Evolutionary conservation across 2,113 vertebrate genomes (phyloP), one percentile per base, ranked within the genome.

Genomic region (Condylura cristata): DNA sequence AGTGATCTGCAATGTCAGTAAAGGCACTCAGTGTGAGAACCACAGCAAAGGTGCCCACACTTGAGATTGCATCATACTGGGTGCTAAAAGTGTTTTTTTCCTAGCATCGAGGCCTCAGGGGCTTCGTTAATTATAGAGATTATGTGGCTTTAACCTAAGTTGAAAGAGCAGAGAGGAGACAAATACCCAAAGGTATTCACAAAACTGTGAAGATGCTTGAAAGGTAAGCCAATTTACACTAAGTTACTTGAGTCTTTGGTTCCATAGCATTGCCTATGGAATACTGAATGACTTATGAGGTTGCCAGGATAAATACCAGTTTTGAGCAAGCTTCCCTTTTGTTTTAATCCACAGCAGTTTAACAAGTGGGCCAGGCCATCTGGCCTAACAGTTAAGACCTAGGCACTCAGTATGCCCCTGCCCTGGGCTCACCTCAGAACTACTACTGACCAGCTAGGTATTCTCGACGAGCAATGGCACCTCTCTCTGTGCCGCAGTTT

Each of bases 211-310:
- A 89, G 88, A 44, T 92, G 70, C 82, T 90, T 90, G 86, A 61
- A 86, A 86, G 75, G 58, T 66, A 87, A 93, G 92, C 86, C 66
- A 11, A 71, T 80, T 90, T 60, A 74, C 39, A 68, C 60, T 28
- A 51, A 16, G 37, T 82, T 66, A 76, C 32, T 18, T 39, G 83
- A 82, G 22, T 81, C 76, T 66, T 61, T 14, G 32, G 68, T 90
- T 82, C 61, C 66, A 32, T 24, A 44, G 88, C 86, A 95, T 74
- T 90, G 88, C 58, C 90, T 88, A 26, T 89, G n/a, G n/a, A n/a
- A 79, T 32, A 63, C 0, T n/a, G 39, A 70, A 70, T 92, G 63
- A 46, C 48, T 85, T 51, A 6, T 4, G 4, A 75, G 82, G 94
- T 88, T 56, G 56, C 78, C 51, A 46, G 63, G 79, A 95, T 89